Evolutionary conservation across 2,888 invertebrate species (phyloP).

Genomic region (Stictocephala bisonia): DNA sequence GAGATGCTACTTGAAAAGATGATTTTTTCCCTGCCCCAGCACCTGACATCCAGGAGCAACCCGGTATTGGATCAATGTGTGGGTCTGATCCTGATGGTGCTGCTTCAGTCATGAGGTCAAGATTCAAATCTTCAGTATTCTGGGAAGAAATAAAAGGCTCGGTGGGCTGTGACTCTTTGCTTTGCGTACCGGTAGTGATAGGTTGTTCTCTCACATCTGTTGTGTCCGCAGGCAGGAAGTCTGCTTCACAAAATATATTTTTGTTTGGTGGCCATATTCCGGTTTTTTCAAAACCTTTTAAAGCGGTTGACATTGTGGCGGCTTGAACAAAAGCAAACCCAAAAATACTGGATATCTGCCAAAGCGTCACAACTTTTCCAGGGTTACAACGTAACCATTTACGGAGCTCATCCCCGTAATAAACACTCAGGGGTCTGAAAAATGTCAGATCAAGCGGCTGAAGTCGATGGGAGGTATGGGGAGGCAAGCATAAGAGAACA

Average conservation of each 20-base stretch:
- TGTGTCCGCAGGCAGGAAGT: conserved; percentile 56
- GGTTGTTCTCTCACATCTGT: conserved; percentile 36
- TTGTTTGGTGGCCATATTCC: conserved; percentile 61
- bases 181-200: no score
- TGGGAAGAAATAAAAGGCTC: no score
- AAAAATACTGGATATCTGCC: conserved; percentile 56
- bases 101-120: no score
- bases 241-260: conserved; percentile 58
- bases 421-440: conserved; percentile 57
- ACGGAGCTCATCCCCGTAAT: conserved; percentile 54
- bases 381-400: conserved; percentile 55
- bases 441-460: conserved; percentile 56
- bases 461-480: no score
- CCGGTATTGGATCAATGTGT: neutral
- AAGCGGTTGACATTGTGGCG: conserved; percentile 55
- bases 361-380: conserved; percentile 57
- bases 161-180: no score
- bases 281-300: conserved; percentile 60
- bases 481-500: no score
- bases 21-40: no score
- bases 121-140: no score
- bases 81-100: no score
- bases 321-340: conserved; percentile 56
- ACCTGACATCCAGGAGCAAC: neutral
- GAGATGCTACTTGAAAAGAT: neutral